phyloP scores from a whole-genome alignment of 2,888 invertebrate genomes.

The Proisotoma minuta region DNA sequence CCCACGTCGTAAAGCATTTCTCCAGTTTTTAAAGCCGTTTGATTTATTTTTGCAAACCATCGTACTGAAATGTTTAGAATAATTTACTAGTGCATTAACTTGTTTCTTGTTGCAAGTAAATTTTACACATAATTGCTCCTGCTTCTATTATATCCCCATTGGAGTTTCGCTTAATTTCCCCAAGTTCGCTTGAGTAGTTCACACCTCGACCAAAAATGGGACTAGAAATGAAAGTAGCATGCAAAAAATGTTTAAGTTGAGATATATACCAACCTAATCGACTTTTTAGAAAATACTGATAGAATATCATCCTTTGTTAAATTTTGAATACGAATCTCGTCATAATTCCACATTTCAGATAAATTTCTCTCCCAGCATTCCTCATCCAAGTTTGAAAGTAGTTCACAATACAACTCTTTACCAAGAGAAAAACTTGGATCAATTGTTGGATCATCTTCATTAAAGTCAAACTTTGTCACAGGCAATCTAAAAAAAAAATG shows the following conservation, averaged over 20 bases:
- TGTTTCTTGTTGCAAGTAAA: no score
- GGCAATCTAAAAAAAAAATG: slow-evolving; percentile 40
- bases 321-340: slow-evolving; percentile 33
- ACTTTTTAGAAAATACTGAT: slow-evolving; percentile 44
- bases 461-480: slow-evolving; percentile 34
- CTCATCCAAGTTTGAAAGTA: slow-evolving; percentile 42
- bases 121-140: slow-evolving; percentile 59
- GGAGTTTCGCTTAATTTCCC: slow-evolving; percentile 57
- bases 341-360: slow-evolving; percentile 49
- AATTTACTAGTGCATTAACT: no score
- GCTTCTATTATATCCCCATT: slow-evolving; percentile 63
- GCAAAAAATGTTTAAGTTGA: background rate
- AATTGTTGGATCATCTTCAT: slow-evolving; percentile 11
- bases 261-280: slow-evolving; percentile 34
- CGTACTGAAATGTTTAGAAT: no score
- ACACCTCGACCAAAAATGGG: slow-evolving; percentile 63
- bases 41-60: slow-evolving; percentile 60
- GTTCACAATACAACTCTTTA: slow-evolving; percentile 41
- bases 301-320: slow-evolving; percentile 48
- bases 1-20: slow-evolving; percentile 67
- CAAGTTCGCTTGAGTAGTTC: slow-evolving; percentile 61
- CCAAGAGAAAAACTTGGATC: slow-evolving; percentile 41
- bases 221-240: slow-evolving; percentile 51
- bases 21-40: slow-evolving; percentile 62
- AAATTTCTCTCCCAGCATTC: slow-evolving; percentile 48